Evolutionary conservation across 2,888 invertebrate genomes (phyloP).

Genomic region (Aleiodes alternator): DNA sequence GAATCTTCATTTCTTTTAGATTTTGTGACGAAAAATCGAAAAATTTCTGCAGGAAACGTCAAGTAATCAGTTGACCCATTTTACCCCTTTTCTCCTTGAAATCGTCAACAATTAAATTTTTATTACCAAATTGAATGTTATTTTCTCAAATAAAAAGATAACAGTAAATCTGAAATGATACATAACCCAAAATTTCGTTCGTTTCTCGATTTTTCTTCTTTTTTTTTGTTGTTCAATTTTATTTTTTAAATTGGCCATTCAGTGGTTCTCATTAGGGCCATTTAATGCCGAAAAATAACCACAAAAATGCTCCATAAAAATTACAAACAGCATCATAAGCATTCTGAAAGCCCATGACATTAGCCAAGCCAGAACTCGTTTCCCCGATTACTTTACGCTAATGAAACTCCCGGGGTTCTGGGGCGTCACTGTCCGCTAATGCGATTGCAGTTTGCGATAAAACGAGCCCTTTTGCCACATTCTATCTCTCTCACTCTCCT

Average conservation of each 20-base stretch:
- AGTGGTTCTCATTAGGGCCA: slow-evolving; percentile 39
- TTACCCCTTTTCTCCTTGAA: too few species aligned
- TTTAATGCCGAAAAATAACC: background rate
- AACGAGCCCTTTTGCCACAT: slow-evolving; percentile 26
- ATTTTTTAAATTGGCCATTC: slow-evolving; percentile 10
- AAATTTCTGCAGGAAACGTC: too few species aligned
- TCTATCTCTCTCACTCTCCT: slow-evolving; percentile 54
- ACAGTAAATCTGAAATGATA: too few species aligned
- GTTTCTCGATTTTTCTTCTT: too few species aligned
- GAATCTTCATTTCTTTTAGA: too few species aligned
- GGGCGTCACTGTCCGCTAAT: slow-evolving; percentile 72
- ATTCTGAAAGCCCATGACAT: slow-evolving; percentile 18
- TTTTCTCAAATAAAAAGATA: too few species aligned
- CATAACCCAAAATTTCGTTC: too few species aligned
- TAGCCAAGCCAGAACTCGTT: slow-evolving; percentile 35
- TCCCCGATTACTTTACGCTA: slow-evolving; percentile 73
- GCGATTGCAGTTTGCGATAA: slow-evolving; percentile 65
- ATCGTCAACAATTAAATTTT: too few species aligned
- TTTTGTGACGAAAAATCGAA: too few species aligned
- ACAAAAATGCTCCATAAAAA: slow-evolving; percentile 31
- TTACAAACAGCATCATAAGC: slow-evolving; percentile 34
- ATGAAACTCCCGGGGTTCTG: slow-evolving; percentile 68
- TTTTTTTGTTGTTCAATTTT: background rate
- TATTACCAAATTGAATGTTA: too few species aligned
- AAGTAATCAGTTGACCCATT: too few species aligned